A percentile compares a stretch with the other conserved stretches of the same genome.
Conservation (phyloP, 1,140 invertebrate species). For the Polyergus mexicanus region DNA sequence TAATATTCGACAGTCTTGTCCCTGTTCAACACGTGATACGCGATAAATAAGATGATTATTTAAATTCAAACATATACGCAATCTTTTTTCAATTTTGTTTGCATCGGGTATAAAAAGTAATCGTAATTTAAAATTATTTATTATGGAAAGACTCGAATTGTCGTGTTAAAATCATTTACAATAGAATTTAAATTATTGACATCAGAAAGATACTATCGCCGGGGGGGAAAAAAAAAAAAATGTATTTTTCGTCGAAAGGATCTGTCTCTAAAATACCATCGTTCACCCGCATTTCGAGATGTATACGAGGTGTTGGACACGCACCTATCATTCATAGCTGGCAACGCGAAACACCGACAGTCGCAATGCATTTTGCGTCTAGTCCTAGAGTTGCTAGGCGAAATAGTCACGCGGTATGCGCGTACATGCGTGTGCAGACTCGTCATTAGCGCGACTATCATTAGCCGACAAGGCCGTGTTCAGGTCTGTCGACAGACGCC, state of each 20-base stretch:
- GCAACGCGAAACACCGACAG: conserved; percentile 44
- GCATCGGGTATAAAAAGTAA: too few species aligned
- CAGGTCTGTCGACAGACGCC: conserved; percentile 75
- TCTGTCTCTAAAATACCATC: neutral
- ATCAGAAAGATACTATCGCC: neutral
- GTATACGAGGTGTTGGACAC: conserved; percentile 6
- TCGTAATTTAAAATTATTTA: conserved; percentile 8
- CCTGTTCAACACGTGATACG: neutral
- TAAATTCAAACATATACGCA: neutral
- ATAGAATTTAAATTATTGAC: neutral
- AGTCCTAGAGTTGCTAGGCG: conserved; percentile 62
- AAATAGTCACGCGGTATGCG: conserved; percentile 73
- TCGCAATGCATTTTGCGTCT: conserved; percentile 38
- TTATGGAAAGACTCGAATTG: neutral
- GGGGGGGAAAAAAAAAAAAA: neutral
- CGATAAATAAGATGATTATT: neutral
- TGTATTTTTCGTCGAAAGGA: neutral
- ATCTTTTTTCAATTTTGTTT: neutral
- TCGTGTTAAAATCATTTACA: neutral
- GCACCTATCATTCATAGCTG: conserved; percentile 60
- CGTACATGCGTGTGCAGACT: conserved; percentile 80
- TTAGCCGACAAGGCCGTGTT: conserved; percentile 85
- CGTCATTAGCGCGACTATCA: conserved; percentile 86
- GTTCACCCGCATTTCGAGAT: neutral
- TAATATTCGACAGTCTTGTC: neutral